These are phyloP conservation scores for Noturus placidus DNA, from an alignment of 2,113 vertebrate species.

Conservation along the genomic window DNA sequence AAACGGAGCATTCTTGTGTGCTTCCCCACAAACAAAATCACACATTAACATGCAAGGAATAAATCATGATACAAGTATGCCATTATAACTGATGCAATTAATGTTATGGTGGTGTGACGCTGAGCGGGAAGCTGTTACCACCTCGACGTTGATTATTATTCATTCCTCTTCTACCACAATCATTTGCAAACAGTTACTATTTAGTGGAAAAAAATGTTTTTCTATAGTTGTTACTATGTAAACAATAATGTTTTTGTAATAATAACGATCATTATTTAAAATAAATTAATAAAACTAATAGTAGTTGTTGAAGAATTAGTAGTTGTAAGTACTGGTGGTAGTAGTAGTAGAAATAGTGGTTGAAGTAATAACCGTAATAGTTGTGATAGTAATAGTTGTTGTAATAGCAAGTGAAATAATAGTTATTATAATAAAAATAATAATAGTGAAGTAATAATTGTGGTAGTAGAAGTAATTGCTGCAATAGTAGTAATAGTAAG, in stretches of 20 bases:
- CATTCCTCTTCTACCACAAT: neutral
- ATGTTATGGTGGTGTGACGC: neutral
- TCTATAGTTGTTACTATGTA: no score
- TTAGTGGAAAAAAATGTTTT: no score
- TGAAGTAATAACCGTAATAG: neutral
- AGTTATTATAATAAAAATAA: no score
- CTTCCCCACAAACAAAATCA: no score
- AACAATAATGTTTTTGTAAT: neutral
- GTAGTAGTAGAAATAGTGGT: neutral
- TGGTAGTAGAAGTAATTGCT: neutral
- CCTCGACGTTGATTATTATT: neutral
- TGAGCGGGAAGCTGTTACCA: neutral
- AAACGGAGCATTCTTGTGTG: no score
- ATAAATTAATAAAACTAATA: neutral
- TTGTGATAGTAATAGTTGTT: neutral
- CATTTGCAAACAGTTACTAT: neutral
- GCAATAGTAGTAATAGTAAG: no score
- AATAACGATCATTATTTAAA: neutral
- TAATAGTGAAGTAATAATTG: neutral
- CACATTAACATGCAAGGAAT: neutral
- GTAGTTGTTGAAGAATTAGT: neutral
- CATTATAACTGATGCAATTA: neutral
- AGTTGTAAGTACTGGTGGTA: neutral
- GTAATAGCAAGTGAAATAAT: no score
- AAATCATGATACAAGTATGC: neutral